These are phyloP conservation scores for Xanthia togata DNA, from an alignment of 2,888 invertebrate species.

Conservation along the genomic window DNA sequence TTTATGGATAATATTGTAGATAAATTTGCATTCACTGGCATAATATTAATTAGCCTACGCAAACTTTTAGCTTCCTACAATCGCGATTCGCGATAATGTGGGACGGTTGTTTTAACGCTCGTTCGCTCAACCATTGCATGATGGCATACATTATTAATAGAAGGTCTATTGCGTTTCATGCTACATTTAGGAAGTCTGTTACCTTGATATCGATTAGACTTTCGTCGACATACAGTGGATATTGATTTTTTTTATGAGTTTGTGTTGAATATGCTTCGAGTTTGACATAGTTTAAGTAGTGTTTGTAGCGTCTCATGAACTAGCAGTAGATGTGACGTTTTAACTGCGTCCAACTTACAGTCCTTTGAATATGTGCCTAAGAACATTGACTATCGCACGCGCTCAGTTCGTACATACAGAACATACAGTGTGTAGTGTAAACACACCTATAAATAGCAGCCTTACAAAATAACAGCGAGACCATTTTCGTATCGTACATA, in stretches of 20 bases:
- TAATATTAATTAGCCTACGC: slow-evolving; percentile 55
- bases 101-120: slow-evolving; percentile 66
- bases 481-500: slow-evolving; percentile 67
- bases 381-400: slow-evolving; percentile 65
- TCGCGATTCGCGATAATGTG: slow-evolving; percentile 52
- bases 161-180: slow-evolving; percentile 78
- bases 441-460: slow-evolving; percentile 78
- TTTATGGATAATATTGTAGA: slow-evolving; percentile 69
- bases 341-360: slow-evolving; percentile 36
- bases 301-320: background rate
- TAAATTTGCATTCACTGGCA: slow-evolving; percentile 54
- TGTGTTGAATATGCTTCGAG: slow-evolving; percentile 14
- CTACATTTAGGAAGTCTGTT: slow-evolving; percentile 79
- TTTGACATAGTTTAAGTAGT: slow-evolving; percentile 21
- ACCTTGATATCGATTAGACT: slow-evolving; percentile 84
- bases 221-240: slow-evolving; percentile 57
- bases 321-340: slow-evolving; percentile 17
- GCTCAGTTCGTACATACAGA: slow-evolving; percentile 66
- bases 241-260: slow-evolving; percentile 28
- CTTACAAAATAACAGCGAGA: slow-evolving; percentile 74
- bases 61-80: slow-evolving; percentile 54
- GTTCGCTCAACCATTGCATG: slow-evolving; percentile 80
- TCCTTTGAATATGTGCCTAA: slow-evolving; percentile 36
- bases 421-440: slow-evolving; percentile 75
- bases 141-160: slow-evolving; percentile 84